phyloP scores from a whole-genome alignment of 2,888 invertebrate species.

The Tetanocera ferruginea region DNA sequence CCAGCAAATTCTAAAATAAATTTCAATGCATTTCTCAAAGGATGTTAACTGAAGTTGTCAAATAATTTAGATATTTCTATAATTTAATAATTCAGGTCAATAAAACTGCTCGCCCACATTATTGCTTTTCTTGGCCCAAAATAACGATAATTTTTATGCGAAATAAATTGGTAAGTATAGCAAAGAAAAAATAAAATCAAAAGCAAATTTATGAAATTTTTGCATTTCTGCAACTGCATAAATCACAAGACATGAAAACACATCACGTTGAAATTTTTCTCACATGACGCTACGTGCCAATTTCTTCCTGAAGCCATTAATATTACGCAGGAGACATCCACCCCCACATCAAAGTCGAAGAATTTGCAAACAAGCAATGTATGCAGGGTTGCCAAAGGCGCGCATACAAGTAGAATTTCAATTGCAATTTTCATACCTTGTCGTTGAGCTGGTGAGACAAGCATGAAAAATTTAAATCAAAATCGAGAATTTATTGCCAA shows the following conservation, averaged over 20 bases:
- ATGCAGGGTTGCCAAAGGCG: not conserved
- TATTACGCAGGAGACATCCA: not conserved
- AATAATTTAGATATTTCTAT: no score
- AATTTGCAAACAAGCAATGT: not conserved
- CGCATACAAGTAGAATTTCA: not conserved
- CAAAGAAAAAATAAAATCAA: no score
- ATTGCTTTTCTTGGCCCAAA: no score
- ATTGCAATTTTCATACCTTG: not conserved
- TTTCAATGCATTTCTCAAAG: no score
- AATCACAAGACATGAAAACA: constrained; percentile 14
- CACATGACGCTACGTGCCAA: constrained; percentile 22
- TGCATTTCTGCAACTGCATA: constrained; percentile 2
- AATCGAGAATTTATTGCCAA: constrained; percentile 1
- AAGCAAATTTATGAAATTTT: not conserved
- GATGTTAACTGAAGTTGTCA: no score
- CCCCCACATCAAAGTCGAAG: not conserved
- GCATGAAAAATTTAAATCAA: not conserved
- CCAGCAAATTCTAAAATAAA: no score
- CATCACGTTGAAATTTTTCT: constrained; percentile 12
- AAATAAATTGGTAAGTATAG: no score
- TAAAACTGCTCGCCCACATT: no score
- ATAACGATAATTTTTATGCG: no score
- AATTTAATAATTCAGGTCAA: no score
- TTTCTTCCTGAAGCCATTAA: constrained; percentile 13
- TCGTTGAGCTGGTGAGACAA: not conserved